Base-by-base conservation (phyloP, 2,797 vertebrate species). In the Manis javanica region DNA sequence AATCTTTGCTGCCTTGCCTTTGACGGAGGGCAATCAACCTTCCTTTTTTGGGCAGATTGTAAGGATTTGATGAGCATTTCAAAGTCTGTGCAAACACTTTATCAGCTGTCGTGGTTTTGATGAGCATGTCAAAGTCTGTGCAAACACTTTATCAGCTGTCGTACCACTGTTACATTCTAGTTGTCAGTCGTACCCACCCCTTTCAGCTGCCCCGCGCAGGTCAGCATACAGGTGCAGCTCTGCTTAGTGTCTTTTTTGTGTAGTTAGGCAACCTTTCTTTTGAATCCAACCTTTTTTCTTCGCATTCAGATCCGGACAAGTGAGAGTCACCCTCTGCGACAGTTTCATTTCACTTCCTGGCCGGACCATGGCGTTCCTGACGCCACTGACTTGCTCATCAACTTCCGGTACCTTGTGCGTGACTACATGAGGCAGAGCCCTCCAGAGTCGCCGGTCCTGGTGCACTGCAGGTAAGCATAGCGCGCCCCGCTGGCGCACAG, bases 301-400 rank as follows among this genome's bases (percentile, higher is more conserved):
- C 37, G 69, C 16, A 78, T 8, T 93, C 97, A 99, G 99, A 96
- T 98, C 37, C 98, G 98, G 98, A 99, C 99, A 11, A 98, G 98
- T 0, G 99, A 99, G 98, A 99, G 98, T 64, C 99, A 99, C 53
- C 95, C 97, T 0, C 98, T 99, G 90, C 98, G 99, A 16, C 99
- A 99, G 46, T 99, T 99, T 98, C 99, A 99, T 96, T 99, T 99
- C 98, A 99, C 99, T 4, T 99, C 99, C 72, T 99, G 99, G 99
- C 99, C 99, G 0, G 99, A 99, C 98, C 99, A 99, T 0, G 99
- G 99, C 0, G 99, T 99, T 31, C 99, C 99, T 0, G 99, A 99
- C 97, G 99, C 99, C 97, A 99, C 99, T 0, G 99, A 99, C 94
- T 98, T 99, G 57, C 99, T 99, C 81, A 99, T 99, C 98, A 99